Evolutionary conservation across 2,797 vertebrate genomes (phyloP).

Genomic region (Triplophysa yarkandensis): DNA sequence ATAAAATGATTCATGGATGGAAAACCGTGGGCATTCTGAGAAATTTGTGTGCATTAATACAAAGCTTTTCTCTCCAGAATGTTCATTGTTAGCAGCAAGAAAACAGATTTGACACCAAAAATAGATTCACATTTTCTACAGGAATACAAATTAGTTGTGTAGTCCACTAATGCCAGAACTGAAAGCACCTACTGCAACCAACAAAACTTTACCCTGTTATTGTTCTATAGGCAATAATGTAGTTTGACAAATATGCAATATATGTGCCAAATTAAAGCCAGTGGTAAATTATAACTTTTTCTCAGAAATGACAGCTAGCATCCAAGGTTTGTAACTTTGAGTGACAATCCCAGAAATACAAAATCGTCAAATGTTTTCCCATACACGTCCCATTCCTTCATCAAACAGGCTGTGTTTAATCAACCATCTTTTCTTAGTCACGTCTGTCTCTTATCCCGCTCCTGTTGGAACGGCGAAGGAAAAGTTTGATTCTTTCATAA

Average conservation of each 20-base stretch:
- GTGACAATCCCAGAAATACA: constrained; percentile 22
- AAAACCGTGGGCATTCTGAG: constrained; percentile 3
- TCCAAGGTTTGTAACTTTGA: constrained; percentile 1
- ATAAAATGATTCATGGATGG: constrained; percentile 16
- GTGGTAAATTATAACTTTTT: constrained; percentile 1
- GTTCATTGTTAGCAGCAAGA: not conserved
- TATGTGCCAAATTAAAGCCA: not conserved
- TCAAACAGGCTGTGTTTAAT: constrained; percentile 46
- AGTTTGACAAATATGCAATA: not conserved
- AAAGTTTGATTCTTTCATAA: constrained; percentile 46
- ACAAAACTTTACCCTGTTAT: not conserved
- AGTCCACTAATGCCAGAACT: not conserved
- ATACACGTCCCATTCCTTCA: constrained; percentile 19
- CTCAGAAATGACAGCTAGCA: not conserved
- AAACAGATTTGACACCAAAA: not conserved
- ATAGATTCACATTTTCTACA: not conserved
- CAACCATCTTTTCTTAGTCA: constrained; percentile 36
- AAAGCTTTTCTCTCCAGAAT: not conserved
- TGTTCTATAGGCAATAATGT: not conserved
- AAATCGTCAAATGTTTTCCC: not conserved
- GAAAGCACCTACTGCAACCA: not conserved
- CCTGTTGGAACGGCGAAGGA: constrained; percentile 20
- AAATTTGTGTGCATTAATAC: constrained; percentile 19
- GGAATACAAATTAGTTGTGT: too few relatives aligned
- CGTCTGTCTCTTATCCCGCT: constrained; percentile 29